Percentiles rank a stretch among this genome's conserved stretches.
These are phyloP conservation scores for Nomada fucata DNA, from an alignment of 2,888 invertebrate species.

Conservation along the genomic window DNA sequence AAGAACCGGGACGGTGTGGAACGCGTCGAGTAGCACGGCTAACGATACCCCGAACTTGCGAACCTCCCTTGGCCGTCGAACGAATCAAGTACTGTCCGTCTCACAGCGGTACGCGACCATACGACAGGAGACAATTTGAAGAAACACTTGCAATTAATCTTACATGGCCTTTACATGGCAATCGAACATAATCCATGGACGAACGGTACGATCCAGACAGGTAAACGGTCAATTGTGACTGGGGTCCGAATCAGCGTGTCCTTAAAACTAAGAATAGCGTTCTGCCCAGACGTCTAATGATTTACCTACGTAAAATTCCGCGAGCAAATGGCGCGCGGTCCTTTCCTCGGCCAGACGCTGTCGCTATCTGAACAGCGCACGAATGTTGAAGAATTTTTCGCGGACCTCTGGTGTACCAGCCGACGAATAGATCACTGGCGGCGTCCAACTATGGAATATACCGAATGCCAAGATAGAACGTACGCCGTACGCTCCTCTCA, in stretches of 20 bases:
- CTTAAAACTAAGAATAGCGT: slow-evolving; percentile 46
- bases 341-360: not conserved
- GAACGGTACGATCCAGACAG: not conserved
- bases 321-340: not conserved
- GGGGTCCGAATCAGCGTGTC: slow-evolving; percentile 17
- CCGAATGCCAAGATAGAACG: not conserved
- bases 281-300: slow-evolving; percentile 1
- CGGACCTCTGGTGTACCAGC: not conserved
- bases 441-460: slow-evolving; percentile 13
- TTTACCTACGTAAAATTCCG: slow-evolving; percentile 22
- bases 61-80: not conserved
- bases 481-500: not conserved
- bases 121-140: no score
- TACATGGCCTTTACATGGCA: not conserved
- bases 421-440: not conserved
- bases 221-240: not conserved
- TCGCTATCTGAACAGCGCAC: not conserved
- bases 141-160: no score
- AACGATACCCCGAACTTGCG: no score
- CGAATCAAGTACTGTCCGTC: no score
- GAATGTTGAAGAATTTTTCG: not conserved
- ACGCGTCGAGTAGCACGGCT: not conserved
- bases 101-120: no score
- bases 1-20: slow-evolving; percentile 1
- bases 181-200: not conserved